Base-by-base conservation (phyloP, 1,140 invertebrate species). In the Diabrotica undecimpunctata region DNA sequence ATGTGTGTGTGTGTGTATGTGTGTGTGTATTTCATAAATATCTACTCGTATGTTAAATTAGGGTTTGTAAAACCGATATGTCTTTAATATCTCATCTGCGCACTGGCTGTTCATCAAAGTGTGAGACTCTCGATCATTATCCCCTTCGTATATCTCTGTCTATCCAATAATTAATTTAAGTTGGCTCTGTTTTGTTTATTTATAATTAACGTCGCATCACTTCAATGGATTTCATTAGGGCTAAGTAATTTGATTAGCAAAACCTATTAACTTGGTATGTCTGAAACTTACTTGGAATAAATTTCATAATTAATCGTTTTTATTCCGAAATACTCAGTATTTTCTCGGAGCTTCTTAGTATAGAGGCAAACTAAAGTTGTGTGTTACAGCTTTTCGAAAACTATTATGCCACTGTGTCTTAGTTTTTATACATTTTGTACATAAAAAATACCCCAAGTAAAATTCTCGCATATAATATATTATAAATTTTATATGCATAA, bases 181-280 rank as follows among this genome's bases (percentile, higher is more conserved):
- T 73, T 72, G 56, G 68, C 68, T 71, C 65, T 72, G 72, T 46
- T 73, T 75, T 74, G 69, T 75, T 75, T 75, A 73, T 75, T 75
- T 75, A 71, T 72, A 74, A 75, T 74, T 73, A 75, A 75, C 72
- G 69, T 70, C 66, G 74, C 73, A 75, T 75, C 72, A 72, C 68
- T 74, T 72, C 72, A 70, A 72, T 74, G 70, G 70, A 72, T 72
- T 75, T 75, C 74, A 75, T 75, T 75, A 74, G 73, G 62, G 68
- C 69, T 66, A 61, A 71, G 69, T 70, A 72, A 74, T 74, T 75
- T 75, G 74, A 75, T 75, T 75, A 75, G 70, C 65, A 46, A 72
- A 75, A 69, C 65, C 65, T 67, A 69, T 71, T 71, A 69, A 72
- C 64, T 72, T 70, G 65, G 61, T 63, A 66, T 66, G 67, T 68